Evolutionary conservation across 2,888 invertebrate genomes (phyloP), one percentile per base, ranked within the genome.

Genomic region (Alloplasta piceator): DNA sequence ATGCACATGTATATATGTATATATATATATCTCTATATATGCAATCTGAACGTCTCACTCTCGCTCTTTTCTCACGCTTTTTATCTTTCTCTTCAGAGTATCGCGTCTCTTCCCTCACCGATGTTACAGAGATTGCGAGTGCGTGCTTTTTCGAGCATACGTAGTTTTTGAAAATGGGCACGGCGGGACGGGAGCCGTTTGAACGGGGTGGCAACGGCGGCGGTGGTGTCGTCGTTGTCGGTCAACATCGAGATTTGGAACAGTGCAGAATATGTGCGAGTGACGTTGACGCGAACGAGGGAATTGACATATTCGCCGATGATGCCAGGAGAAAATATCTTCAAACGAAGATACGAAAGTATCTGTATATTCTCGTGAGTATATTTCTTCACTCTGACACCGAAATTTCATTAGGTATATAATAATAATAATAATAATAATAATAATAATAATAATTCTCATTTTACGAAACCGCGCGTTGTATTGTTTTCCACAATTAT

Each of bases 321-420:
- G 95, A 95, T 92, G 95, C 95, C 78, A 94, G 94, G 90, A 94
- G 94, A 88, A 93, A 94, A 92, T 94, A 94, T 87, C 93, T 96
- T 79, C 94, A 94, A 89, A 94, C 94, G 83, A 95, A 95, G 93
- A 94, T 96, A 86, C 94, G 94, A 88, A 95, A 94, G 93, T 96
- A 95, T 93, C 93, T 96, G 85, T 93, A 94, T 87, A 94, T 96
- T 87, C 94, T 94, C 94, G 96, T 95, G 90, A 92, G 92, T 90
- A 80, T 38, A 36, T 26, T 26, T 26, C 26, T 26, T 26, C 26
- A 26, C 26, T 26, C 26, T 26, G 26, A 26, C 26, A 26, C 26
- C 3, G 1, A 26, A 3, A 26, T 26, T 26, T 26, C 26, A 26
- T 1, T 26, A 26, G 26, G 3, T 26, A 26, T 26, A 26, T 26